A percentile compares a stretch with the other conserved stretches of the same genome.
Evolutionary conservation across 2,797 vertebrate species (phyloP).

Genomic region (Onychomys arenicola): DNA sequence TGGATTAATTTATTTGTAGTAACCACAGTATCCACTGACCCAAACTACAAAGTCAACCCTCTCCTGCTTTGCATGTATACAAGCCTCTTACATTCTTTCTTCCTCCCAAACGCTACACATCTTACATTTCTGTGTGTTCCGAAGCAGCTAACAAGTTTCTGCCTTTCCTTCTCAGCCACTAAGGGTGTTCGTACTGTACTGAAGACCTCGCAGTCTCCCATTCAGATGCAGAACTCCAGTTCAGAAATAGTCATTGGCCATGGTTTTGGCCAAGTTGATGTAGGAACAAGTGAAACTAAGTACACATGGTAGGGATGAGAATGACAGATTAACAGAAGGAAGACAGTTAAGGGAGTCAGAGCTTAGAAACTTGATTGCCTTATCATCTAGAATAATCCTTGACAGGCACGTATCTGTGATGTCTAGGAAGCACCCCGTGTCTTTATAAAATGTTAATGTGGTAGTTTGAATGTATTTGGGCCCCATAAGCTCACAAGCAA

Average conservation of each 20-base stretch:
- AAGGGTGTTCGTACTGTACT: not conserved
- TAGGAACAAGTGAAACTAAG: not conserved
- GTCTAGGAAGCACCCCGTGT: not conserved
- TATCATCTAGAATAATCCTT: not conserved
- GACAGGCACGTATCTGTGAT: too few species aligned
- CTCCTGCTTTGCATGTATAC: accelerated
- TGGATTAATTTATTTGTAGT: not conserved
- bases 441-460: not conserved
- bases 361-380: not conserved
- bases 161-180: not conserved
- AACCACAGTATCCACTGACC: accelerated
- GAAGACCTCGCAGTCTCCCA: not conserved
- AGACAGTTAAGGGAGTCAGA: not conserved
- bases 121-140: not conserved
- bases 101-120: not conserved
- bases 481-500: not conserved
- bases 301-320: not conserved
- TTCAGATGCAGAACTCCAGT: not conserved
- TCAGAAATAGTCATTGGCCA: not conserved
- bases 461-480: not conserved
- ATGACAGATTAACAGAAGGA: not conserved
- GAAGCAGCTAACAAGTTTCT: not conserved
- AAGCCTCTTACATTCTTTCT: not conserved
- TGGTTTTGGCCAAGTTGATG: not conserved
- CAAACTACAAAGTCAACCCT: not conserved